Percentiles rank a stretch among this genome's conserved stretches.
These are phyloP conservation scores for Heliconius eleuchia DNA, from an alignment of 1,140 invertebrate species.

Conservation along the genomic window DNA sequence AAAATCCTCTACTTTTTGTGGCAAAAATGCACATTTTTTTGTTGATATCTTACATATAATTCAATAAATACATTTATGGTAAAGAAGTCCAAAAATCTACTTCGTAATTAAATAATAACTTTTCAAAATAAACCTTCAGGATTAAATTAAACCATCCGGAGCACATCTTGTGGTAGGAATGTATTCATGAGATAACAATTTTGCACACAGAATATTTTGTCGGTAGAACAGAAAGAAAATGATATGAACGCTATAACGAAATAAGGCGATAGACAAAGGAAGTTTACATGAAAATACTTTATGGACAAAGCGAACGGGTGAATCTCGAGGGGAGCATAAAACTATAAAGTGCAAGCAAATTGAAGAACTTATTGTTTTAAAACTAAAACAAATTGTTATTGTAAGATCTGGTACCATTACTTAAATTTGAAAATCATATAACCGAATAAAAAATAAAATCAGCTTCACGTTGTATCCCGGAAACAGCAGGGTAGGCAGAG, in stretches of 20 bases:
- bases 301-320: slow-evolving; percentile 17
- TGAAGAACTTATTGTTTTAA: slow-evolving; percentile 18
- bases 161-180: not conserved
- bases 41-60: too few species aligned
- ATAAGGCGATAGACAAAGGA: slow-evolving; percentile 28
- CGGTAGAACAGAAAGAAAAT: not conserved
- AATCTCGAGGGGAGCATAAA: slow-evolving; percentile 24
- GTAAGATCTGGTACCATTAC: not conserved
- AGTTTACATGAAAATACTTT: slow-evolving; percentile 27
- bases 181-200: not conserved
- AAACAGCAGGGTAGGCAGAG: too few species aligned
- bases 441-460: too few species aligned
- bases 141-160: not conserved
- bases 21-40: too few species aligned
- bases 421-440: too few species aligned
- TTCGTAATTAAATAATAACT: not conserved
- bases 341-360: slow-evolving; percentile 22
- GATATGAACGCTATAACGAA: slow-evolving; percentile 3
- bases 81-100: too few species aligned
- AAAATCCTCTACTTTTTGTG: too few species aligned
- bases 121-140: not conserved
- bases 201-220: not conserved
- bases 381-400: not conserved
- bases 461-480: too few species aligned
- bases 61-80: too few species aligned